Evolutionary conservation across 64 coral and sea anemone genomes (phyloP).

Genomic region (Montipora cactus): DNA sequence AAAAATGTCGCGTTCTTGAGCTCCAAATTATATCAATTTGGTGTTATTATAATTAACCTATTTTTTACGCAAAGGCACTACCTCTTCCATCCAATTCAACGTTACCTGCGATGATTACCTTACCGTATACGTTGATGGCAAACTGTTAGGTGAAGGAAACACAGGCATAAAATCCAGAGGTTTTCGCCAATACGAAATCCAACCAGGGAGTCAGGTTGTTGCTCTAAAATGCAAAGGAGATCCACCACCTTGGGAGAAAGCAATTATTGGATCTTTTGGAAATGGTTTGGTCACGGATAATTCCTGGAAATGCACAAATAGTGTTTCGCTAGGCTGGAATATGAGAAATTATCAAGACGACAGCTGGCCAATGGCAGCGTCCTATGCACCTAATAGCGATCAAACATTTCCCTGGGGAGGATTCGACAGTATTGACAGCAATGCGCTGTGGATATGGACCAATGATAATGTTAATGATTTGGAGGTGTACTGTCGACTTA

Average conservation of each 20-base stretch:
- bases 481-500: conserved; percentile 39
- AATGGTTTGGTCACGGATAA: conserved; percentile 53
- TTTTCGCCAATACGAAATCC: neutral
- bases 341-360: conserved; percentile 50
- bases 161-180: neutral
- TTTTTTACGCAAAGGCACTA: conserved; percentile 34
- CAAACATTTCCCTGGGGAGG: conserved; percentile 32
- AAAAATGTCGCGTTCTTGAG: too few species aligned
- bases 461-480: neutral
- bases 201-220: conserved; percentile 16
- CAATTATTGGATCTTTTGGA: conserved; percentile 14
- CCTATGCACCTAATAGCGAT: neutral
- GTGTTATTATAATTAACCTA: neutral
- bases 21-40: too few species aligned
- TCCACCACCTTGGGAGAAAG: neutral
- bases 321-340: conserved; percentile 27
- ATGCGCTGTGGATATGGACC: conserved; percentile 61
- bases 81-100: conserved; percentile 31
- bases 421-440: neutral
- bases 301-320: conserved; percentile 25
- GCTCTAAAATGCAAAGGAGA: conserved; percentile 55
- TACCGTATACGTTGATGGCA: conserved; percentile 60
- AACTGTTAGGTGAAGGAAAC: neutral
- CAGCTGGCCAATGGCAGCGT: conserved; percentile 29
- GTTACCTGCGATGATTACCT: conserved; percentile 60